phyloP scores from a whole-genome alignment of 1,140 invertebrate species.

The Arctopsyche grandis region DNA sequence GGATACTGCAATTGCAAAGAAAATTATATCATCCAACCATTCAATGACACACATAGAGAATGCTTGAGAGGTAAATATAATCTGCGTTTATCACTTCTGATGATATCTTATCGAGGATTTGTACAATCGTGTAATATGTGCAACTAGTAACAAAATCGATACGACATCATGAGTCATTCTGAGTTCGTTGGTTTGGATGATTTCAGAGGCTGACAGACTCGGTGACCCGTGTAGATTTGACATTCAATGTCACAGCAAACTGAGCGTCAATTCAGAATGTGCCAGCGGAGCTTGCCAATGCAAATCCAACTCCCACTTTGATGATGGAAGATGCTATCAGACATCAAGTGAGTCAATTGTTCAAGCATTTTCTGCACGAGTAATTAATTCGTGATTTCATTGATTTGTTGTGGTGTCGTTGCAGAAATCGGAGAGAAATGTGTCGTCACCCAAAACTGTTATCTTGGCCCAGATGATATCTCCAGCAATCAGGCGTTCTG shows the following conservation, averaged over 20 bases:
- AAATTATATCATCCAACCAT: slow-evolving; percentile 61
- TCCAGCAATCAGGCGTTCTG: slow-evolving; percentile 61
- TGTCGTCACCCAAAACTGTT: slow-evolving; percentile 62
- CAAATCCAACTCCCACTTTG: slow-evolving; percentile 60
- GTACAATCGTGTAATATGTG: too few species aligned
- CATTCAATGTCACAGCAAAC: slow-evolving; percentile 63
- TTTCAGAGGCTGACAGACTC: slow-evolving; percentile 60
- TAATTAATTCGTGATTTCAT: background rate
- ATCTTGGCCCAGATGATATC: slow-evolving; percentile 56
- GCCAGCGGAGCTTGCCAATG: slow-evolving; percentile 58
- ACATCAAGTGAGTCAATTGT: slow-evolving; percentile 58
- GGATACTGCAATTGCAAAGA: slow-evolving; percentile 66
- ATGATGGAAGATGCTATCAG: slow-evolving; percentile 62
- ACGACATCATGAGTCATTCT: background rate
- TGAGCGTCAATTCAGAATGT: slow-evolving; percentile 62
- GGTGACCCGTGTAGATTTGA: slow-evolving; percentile 62
- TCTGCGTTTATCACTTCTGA: background rate
- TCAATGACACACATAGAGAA: slow-evolving; percentile 62
- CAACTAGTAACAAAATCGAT: too few species aligned
- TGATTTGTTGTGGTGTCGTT: background rate
- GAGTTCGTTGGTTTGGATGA: background rate
- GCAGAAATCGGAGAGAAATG: slow-evolving; percentile 63
- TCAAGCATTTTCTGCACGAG: background rate
- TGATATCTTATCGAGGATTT: slow-evolving; percentile 20
- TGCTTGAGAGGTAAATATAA: slow-evolving; percentile 61